phyloP scores from a whole-genome alignment of 2,888 invertebrate genomes.

The Sarcophaga rosellei region DNA sequence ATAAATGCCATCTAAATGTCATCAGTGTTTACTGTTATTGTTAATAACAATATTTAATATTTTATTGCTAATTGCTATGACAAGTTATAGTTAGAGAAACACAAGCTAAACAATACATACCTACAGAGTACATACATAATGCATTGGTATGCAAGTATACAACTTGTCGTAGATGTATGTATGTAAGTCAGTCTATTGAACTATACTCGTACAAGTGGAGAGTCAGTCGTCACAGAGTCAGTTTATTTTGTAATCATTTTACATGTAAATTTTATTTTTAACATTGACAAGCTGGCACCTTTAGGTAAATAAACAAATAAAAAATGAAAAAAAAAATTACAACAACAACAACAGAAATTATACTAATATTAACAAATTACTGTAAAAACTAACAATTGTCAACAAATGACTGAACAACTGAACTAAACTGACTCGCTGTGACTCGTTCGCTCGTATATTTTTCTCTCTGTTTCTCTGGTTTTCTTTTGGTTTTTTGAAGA shows the following conservation, averaged over 20 bases:
- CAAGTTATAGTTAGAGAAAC: conserved; percentile 44
- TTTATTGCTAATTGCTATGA: conserved; percentile 65
- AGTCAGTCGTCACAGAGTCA: neutral
- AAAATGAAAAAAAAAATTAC: conserved; percentile 9
- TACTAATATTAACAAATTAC: conserved; percentile 67
- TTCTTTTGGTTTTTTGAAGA: conserved; percentile 13
- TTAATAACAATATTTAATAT: conserved; percentile 28
- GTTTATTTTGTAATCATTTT: conserved; percentile 3
- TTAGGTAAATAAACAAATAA: conserved; percentile 55
- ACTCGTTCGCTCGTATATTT: neutral
- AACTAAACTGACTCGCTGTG: too few species aligned
- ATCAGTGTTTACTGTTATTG: conserved; percentile 57
- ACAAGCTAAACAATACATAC: conserved; percentile 1
- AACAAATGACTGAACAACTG: conserved; percentile 62
- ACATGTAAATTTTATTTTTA: conserved; percentile 63
- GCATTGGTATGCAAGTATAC: too few species aligned
- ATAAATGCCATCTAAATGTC: conserved; percentile 63
- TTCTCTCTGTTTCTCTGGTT: neutral
- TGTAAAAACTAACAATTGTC: conserved; percentile 56
- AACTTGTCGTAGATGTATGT: too few species aligned
- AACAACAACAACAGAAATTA: conserved; percentile 18
- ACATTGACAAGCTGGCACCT: conserved; percentile 67
- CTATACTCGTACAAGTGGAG: too few species aligned
- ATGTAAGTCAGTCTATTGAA: too few species aligned
- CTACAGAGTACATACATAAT: too few species aligned